Evolutionary conservation across 2,888 invertebrate genomes (phyloP), one percentile per base, ranked within the genome.

Genomic region (Sesamia inferens): DNA sequence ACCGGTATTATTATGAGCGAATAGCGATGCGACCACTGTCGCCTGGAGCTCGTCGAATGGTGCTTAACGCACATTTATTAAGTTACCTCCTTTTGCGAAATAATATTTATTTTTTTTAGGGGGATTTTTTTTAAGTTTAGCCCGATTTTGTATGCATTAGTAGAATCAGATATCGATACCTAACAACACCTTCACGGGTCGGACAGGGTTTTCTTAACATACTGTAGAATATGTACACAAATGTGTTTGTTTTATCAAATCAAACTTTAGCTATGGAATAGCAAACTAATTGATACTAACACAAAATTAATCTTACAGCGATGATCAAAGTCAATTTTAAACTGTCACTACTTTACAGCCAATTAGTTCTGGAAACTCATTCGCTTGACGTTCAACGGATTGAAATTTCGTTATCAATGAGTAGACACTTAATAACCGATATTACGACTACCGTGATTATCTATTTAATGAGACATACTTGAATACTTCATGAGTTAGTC

Each of bases 381-480:
- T 67, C 65, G 76, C 83, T 80, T 83, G 82, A 80, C 31, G 84
- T 67, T 67, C 72, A 83, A 3, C 24, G 55, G n/a, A 68, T 64
- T 62, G 68, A 74, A 82, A 62, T 69, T 73, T 70, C 61, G 64
- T 51, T 76, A 54, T 63, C 61, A 73, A 67, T 78, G 75, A 66
- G 54, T 66, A 54, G 42, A 59, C 39, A 7, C 31, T 31, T 58
- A 44, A 58, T 71, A 54, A n/a, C 8, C 13, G n/a, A 47, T 13
- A 63, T 63, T n/a, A 13, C 5, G 7, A 39, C 4, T 39, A 39
- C 14, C 22, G 65, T 48, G 6, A 58, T 71, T 58, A 78, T 13
- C 7, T 31, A 4, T 31, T 16, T 42, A 10, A 39, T 55, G 10
- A n/a, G 6, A 31, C 24, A n/a, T 10, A 7, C 39, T 42, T 48